Percentiles rank a stretch among this genome's conserved stretches.
phyloP scores from a whole-genome alignment of 2,888 invertebrate genomes.

The Mesorhabditis belari region DNA sequence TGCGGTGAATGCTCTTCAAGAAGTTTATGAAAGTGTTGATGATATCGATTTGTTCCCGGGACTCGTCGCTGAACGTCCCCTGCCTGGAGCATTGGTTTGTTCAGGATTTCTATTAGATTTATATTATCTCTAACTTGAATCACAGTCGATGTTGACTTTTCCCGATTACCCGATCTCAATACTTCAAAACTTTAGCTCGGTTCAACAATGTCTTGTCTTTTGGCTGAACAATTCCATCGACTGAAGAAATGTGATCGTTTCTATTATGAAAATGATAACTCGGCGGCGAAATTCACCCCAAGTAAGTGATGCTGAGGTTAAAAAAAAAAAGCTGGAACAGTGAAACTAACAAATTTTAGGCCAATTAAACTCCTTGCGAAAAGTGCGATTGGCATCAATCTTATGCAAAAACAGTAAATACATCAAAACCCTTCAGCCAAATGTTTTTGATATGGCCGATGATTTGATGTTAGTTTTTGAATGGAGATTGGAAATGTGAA shows the following conservation, averaged over 20 bases:
- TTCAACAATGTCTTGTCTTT: slow-evolving; percentile 89
- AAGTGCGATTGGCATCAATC: slow-evolving; percentile 75
- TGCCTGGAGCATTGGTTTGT: slow-evolving; percentile 68
- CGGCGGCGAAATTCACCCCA: slow-evolving; percentile 48
- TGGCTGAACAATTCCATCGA: slow-evolving; percentile 70
- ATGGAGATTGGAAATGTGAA: not conserved
- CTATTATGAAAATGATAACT: slow-evolving; percentile 67
- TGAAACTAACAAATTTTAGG: slow-evolving; percentile 28
- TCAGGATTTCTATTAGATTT: not conserved
- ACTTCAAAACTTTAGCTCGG: slow-evolving; percentile 62
- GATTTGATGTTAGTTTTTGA: slow-evolving; percentile 38
- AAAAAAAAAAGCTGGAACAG: not conserved
- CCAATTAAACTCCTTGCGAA: slow-evolving; percentile 78
- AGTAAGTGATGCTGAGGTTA: slow-evolving; percentile 51
- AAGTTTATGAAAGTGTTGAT: slow-evolving; percentile 67
- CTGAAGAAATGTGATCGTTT: slow-evolving; percentile 78
- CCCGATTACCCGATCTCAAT: no score
- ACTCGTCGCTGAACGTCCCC: slow-evolving; percentile 72
- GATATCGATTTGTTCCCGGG: slow-evolving; percentile 92
- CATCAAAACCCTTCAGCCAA: slow-evolving; percentile 76
- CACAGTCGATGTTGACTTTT: no score
- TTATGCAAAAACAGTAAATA: slow-evolving; percentile 82
- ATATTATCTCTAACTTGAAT: no score
- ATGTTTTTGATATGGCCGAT: slow-evolving; percentile 76
- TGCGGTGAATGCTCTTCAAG: slow-evolving; percentile 55